phyloP scores from a whole-genome alignment of 2,113 vertebrate genomes.

The Tonatia bakeri region DNA sequence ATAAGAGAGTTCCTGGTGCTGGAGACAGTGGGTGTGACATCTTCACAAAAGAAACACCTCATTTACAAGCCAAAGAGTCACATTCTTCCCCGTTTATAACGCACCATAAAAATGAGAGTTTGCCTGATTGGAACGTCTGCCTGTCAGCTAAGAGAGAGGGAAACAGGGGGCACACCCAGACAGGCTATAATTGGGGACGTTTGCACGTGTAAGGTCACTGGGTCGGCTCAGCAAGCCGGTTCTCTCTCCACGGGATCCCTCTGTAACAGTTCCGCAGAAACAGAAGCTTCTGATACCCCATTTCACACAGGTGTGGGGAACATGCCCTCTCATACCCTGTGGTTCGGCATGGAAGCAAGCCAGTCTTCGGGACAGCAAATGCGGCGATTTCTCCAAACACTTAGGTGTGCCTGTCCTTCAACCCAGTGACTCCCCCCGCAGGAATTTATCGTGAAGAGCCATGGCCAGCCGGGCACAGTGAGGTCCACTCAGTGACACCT shows the following conservation, averaged over 20 bases:
- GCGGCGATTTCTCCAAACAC: neutral
- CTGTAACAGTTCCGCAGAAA: neutral
- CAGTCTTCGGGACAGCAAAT: neutral
- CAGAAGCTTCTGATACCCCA: rapidly evolving
- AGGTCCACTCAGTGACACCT: neutral
- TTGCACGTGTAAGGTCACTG: too few species aligned
- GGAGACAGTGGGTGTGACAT: neutral
- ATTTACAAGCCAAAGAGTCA: neutral
- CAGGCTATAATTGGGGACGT: too few species aligned
- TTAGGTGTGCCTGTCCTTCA: neutral
- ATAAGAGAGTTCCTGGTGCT: neutral
- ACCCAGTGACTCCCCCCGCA: neutral
- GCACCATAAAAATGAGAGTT: neutral
- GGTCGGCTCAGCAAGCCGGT: neutral
- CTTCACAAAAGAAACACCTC: neutral
- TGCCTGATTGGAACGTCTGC: neutral
- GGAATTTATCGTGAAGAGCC: neutral
- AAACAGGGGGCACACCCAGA: neutral
- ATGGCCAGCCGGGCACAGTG: neutral
- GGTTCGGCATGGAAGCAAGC: neutral
- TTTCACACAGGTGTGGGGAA: neutral
- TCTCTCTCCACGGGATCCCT: neutral
- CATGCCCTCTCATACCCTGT: neutral
- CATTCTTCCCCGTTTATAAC: neutral
- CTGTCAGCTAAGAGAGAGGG: neutral